phyloP scores from a whole-genome alignment of 2,113 vertebrate species.

The Sphyrna mokarran region DNA sequence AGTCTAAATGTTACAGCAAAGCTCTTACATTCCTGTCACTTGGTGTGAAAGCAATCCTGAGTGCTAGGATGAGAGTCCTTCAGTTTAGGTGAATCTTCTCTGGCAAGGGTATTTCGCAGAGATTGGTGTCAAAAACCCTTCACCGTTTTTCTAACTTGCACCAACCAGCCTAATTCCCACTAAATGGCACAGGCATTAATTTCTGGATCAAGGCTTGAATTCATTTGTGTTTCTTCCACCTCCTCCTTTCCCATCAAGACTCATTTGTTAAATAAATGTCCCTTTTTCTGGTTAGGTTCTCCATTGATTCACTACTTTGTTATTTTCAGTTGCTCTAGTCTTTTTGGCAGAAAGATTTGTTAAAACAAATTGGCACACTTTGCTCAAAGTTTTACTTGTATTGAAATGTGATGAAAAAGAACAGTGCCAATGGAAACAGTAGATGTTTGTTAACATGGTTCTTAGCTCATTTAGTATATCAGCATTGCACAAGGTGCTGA shows the following conservation, averaged over 20 bases:
- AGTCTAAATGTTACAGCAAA: background rate
- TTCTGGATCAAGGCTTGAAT: background rate
- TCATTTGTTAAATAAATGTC: background rate
- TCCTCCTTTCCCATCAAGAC: background rate
- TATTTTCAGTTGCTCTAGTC: background rate
- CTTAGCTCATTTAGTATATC: background rate
- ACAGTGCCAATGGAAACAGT: background rate
- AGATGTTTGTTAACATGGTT: background rate
- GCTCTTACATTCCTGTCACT: background rate
- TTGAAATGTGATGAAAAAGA: background rate
- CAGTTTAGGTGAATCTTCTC: background rate
- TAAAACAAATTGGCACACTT: background rate
- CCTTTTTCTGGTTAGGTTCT: background rate
- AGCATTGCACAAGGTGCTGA: background rate
- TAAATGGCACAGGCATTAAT: background rate
- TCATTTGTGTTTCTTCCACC: background rate
- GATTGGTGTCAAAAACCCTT: background rate
- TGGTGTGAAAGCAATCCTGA: background rate
- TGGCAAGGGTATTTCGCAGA: background rate
- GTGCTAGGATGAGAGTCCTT: background rate
- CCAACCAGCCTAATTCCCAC: background rate
- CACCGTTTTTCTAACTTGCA: background rate
- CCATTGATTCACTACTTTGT: background rate
- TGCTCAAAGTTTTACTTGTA: background rate
- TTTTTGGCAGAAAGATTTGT: background rate